Evolutionary conservation across 2,888 invertebrate species (phyloP), one percentile per base, ranked within the genome.

Genomic region (Flabesymbios commensalis): DNA sequence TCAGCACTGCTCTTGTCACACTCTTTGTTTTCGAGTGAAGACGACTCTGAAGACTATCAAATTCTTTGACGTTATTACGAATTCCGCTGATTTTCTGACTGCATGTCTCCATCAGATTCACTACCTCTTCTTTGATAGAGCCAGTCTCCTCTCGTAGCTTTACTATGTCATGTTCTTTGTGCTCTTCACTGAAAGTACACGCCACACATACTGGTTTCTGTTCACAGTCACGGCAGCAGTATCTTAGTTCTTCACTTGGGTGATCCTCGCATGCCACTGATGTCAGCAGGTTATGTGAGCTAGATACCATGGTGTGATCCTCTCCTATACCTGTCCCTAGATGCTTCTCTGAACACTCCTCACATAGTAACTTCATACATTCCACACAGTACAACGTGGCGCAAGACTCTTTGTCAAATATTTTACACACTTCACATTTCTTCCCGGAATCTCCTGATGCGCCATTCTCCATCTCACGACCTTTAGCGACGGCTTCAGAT

Each of bases 351-450:
- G 59, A 39, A 41, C 63, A 63, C 10, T 55, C 45, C 19, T 24
- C 28, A 48, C 63, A 63, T 42, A 63, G 41, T 31, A 36, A 2
- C 55, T 63, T 59, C 24, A 24, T 48, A 33, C 63, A 63, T 22
- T 63, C 63, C 17, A 63, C 31, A 29, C 63, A 63, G 49, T 59
- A 63, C 24, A 39, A n/a, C 42, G 26, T 22, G 19, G 63, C 59
- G 19, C 19, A 29, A 28, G 39, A 26, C n/a, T 43, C 39, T 24
- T 32, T 47, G 10, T 63, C 45, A 24, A 57, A 49, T 39, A 53
- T 42, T 10, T 39, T 31, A 31, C 62, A 62, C 36, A 62, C 57
- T 2, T 47, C 59, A 42, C 63, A 63, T n/a, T 14, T 24, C 19
- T 36, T 24, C 14, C 19, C 7, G 17, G 19, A 7, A 19, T 45